These are phyloP conservation scores for Lucilia sericata DNA, from an alignment of 1,140 invertebrate genomes.

Conservation along the genomic window DNA sequence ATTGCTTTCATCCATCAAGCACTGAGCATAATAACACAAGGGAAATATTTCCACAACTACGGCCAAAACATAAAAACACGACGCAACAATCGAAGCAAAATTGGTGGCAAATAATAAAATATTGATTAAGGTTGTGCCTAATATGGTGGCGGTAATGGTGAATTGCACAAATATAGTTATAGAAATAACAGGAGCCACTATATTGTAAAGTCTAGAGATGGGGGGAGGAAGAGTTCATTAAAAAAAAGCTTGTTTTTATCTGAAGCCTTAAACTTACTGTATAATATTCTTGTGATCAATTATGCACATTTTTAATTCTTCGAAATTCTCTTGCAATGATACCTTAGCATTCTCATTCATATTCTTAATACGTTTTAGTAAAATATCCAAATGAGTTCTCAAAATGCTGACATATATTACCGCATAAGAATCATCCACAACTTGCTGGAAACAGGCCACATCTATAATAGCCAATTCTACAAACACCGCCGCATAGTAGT, in stretches of 20 bases:
- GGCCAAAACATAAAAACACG: conserved; percentile 52
- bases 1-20: conserved; percentile 52
- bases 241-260: not conserved
- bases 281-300: conserved; percentile 53
- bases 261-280: conserved; percentile 41
- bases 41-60: conserved; percentile 54
- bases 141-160: conserved; percentile 53
- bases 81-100: conserved; percentile 51
- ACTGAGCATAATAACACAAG: conserved; percentile 54
- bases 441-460: conserved; percentile 55
- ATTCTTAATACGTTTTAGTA: conserved; percentile 47
- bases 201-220: conserved; percentile 42
- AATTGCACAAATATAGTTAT: conserved; percentile 57
- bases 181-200: conserved; percentile 53
- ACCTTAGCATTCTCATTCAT: not conserved
- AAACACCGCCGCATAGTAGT: conserved; percentile 50
- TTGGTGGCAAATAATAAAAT: conserved; percentile 54
- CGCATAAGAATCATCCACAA: conserved; percentile 54
- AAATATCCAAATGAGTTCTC: conserved; percentile 50
- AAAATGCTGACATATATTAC: conserved; percentile 54
- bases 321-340: conserved; percentile 47
- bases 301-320: conserved; percentile 52
- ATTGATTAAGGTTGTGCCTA: conserved; percentile 55
- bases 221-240: not conserved
- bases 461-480: conserved; percentile 54